Base-by-base conservation (phyloP, 2,888 invertebrate genomes). In the Pollenia griseotomentosa region DNA sequence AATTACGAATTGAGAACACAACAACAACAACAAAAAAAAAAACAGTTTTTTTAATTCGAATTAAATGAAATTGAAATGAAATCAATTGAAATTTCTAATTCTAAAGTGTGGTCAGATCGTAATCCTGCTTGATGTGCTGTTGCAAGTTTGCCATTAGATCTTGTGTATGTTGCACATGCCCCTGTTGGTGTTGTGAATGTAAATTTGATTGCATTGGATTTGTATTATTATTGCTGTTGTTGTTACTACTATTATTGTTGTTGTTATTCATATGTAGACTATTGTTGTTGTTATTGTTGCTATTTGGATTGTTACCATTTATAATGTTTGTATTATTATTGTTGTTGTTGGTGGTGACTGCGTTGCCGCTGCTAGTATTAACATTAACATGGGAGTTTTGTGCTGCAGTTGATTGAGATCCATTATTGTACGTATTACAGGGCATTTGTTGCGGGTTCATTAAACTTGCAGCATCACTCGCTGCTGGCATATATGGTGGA, bases 21-120 rank as follows among this genome's bases (percentile, higher is more conserved):
- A 63, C 40, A 6, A 66, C 10, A 75, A 63, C 40, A 6, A 55
- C 0, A 66, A 33, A 0, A 33, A 33, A 33, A 33, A 33, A 33
- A 0, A 33, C 5, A 33, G 6, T 6, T 51, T 57, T 65, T 57
- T 23, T 40, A 66, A 57, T 46, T 66, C 33, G 0, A 73, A 46
- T 65, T 55, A 33, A 83, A 77, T 23, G 12, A 63, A 33, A 65
- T 23, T 11, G 61, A 61, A 63, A 53, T 23, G 19, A 74, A 57
- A 81, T 48, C 40, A 42, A 51, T 48, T 73, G 11, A 63, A 63
- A 33, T 65, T 74, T 78, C 23, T 82, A 65, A 61, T 93, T 94
- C 95, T 96, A 96, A 93, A 96, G 95, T 77, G 97, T 96, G 93
- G 97, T 97, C 91, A 98, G 95, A 93, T 97, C 97, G 93, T 97